A percentile compares a stretch with the other conserved stretches of the same genome.
phyloP scores from a whole-genome alignment of 2,113 vertebrate genomes.

The Theristicus caerulescens region DNA sequence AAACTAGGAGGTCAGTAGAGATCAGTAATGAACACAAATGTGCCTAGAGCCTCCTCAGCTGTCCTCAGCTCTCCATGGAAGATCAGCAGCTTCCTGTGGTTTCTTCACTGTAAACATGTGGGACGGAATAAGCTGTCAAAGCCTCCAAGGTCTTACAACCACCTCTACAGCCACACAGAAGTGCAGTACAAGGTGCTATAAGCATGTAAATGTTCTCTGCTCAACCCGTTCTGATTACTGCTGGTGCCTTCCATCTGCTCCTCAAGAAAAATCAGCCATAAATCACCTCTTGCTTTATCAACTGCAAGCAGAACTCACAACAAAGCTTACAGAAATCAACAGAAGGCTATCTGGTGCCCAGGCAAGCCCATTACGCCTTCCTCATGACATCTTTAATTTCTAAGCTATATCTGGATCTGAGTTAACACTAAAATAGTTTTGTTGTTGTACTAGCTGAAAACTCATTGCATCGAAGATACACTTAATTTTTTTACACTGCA shows the following conservation, averaged over 20 bases:
- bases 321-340: not conserved
- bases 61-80: not conserved
- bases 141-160: not conserved
- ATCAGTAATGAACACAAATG: not conserved
- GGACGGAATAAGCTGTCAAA: not conserved
- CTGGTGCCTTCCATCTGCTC: not conserved
- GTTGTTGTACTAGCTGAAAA: not conserved
- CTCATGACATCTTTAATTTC: not conserved
- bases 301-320: not conserved
- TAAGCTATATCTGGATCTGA: not conserved
- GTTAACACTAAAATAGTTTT: not conserved
- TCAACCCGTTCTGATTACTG: not conserved
- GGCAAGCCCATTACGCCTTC: not conserved
- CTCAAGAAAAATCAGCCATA: not conserved
- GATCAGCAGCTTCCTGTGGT: not conserved
- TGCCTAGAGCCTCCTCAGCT: not conserved
- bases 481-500: not conserved
- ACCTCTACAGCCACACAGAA: not conserved
- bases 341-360: not conserved
- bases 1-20: not conserved
- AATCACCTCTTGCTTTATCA: not conserved
- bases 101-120: not conserved
- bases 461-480: not conserved
- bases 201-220: not conserved
- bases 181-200: not conserved